Evolutionary conservation across 2,888 invertebrate genomes (phyloP).

Genomic region (Lasioglossum morio): DNA sequence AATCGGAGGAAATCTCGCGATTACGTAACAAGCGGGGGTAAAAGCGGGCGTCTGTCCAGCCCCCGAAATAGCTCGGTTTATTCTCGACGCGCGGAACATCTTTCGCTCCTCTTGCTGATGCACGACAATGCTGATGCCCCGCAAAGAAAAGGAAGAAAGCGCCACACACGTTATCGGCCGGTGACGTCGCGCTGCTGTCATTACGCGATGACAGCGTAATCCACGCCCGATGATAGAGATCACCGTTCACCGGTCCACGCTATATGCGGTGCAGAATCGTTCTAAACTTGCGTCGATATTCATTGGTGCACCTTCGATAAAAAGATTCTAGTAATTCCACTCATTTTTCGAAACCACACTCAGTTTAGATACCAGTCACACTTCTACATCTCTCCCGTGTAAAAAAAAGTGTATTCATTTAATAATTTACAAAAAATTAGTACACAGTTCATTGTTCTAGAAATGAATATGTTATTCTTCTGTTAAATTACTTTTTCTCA

Average conservation of each 20-base stretch:
- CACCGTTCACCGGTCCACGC: not conserved
- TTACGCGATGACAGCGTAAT: slow-evolving; percentile 51
- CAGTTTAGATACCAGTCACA: no score
- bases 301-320: not conserved
- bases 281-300: not conserved
- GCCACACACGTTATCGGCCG: slow-evolving; percentile 45
- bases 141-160: slow-evolving; percentile 48
- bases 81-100: slow-evolving; percentile 82
- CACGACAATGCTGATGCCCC: slow-evolving; percentile 56
- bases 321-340: not conserved
- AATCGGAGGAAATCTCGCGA: slow-evolving; percentile 79
- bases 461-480: no score
- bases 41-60: slow-evolving; percentile 83
- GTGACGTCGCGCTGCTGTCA: slow-evolving; percentile 53
- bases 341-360: not conserved
- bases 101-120: slow-evolving; percentile 76
- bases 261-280: not conserved
- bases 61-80: slow-evolving; percentile 82
- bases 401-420: no score
- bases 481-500: no score
- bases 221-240: slow-evolving; percentile 18
- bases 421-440: no score
- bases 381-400: no score
- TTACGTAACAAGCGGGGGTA: slow-evolving; percentile 80
- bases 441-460: no score